Percentiles rank a stretch among this genome's conserved stretches.
Conservation (phyloP, 2,113 vertebrate genomes). For the Apistogramma diplotaenia region DNA sequence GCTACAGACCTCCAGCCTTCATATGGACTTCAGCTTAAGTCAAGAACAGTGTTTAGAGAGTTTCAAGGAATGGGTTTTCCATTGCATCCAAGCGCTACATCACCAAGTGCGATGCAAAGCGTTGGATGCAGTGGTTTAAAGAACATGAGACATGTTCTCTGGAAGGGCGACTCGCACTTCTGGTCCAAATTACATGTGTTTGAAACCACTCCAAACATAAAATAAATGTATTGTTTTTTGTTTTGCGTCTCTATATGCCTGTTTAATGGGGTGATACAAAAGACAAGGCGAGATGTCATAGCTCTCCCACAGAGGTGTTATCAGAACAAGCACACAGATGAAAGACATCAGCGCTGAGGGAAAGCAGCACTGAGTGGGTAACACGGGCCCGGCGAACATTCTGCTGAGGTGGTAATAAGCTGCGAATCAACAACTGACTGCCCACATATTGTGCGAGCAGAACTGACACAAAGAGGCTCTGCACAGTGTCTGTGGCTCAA, state of each 20-base stretch:
- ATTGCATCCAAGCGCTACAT: too few species aligned
- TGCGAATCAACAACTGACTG: constrained; percentile 27
- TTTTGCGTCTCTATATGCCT: background rate
- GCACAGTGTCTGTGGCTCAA: background rate
- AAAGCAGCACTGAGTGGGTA: background rate
- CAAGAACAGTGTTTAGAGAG: too few species aligned
- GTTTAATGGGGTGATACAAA: constrained; percentile 27
- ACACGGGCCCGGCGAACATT: background rate
- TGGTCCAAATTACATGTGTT: too few species aligned
- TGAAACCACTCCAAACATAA: too few species aligned
- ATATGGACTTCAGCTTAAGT: too few species aligned
- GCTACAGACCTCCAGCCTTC: too few species aligned
- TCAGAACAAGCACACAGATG: constrained; percentile 1
- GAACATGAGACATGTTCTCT: too few species aligned
- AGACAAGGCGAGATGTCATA: background rate
- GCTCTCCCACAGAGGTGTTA: constrained; percentile 35
- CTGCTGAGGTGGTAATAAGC: constrained; percentile 20
- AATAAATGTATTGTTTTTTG: too few species aligned
- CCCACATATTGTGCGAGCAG: constrained; percentile 15
- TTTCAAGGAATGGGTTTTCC: too few species aligned
- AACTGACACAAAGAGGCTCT: background rate
- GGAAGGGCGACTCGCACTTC: too few species aligned
- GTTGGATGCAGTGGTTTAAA: too few species aligned
- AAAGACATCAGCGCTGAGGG: background rate
- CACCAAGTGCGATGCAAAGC: too few species aligned